Evolutionary conservation across 2,888 invertebrate genomes (phyloP).

Genomic region (Pimpla rufipes): DNA sequence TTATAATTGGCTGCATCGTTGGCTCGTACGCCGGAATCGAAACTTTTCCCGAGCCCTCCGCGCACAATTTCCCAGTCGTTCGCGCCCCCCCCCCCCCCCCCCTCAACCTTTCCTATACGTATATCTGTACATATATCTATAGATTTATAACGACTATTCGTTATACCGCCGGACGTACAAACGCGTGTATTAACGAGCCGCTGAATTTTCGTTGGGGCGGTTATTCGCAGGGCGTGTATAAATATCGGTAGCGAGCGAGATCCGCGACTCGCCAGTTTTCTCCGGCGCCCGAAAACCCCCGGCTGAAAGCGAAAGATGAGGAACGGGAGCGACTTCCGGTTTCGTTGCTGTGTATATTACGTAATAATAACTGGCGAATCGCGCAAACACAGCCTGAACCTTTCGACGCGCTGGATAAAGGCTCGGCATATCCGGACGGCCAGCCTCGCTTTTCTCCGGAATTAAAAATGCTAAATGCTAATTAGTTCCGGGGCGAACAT

Average conservation of each 20-base stretch:
- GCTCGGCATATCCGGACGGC: slow-evolving; percentile 59
- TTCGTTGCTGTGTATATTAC: slow-evolving; percentile 55
- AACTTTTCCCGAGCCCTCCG: slow-evolving; percentile 74
- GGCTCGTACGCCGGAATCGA: slow-evolving; percentile 74
- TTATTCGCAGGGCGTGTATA: slow-evolving; percentile 68
- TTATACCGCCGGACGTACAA: slow-evolving; percentile 55
- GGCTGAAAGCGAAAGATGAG: slow-evolving; percentile 49
- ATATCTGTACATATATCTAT: slow-evolving; percentile 41
- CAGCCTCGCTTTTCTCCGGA: slow-evolving; percentile 76
- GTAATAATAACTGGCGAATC: slow-evolving; percentile 63
- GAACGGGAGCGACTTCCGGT: slow-evolving; percentile 64
- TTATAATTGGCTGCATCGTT: slow-evolving; percentile 83
- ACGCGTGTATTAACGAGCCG: slow-evolving; percentile 72
- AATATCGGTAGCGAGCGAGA: slow-evolving; percentile 65
- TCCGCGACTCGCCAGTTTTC: slow-evolving; percentile 8
- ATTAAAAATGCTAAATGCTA: slow-evolving; percentile 84
- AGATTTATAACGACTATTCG: slow-evolving; percentile 65
- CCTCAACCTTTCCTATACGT: slow-evolving; percentile 44
- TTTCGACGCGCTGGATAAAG: slow-evolving; percentile 58
- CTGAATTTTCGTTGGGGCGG: slow-evolving; percentile 69
- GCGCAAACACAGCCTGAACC: slow-evolving; percentile 43
- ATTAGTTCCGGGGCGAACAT: slow-evolving; percentile 82
- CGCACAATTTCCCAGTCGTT: slow-evolving; percentile 73
- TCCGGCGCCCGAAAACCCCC: slow-evolving; percentile 52
- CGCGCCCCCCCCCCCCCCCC: slow-evolving; percentile 24